Base-by-base conservation (phyloP, 1,140 invertebrate genomes). In the Caenorhabditis remanei region DNA sequence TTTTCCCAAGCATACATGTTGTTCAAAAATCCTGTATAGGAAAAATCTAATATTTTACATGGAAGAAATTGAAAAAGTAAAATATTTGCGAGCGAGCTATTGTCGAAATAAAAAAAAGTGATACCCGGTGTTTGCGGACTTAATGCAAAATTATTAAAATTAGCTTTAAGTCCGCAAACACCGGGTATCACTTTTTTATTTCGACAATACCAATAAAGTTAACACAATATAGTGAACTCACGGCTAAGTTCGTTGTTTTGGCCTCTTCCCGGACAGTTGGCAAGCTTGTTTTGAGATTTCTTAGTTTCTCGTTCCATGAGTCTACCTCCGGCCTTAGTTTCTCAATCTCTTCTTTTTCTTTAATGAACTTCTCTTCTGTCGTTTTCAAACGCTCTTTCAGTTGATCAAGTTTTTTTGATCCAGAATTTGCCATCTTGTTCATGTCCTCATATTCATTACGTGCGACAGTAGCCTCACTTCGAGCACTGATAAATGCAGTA, bases 401-500 rank as follows among this genome's bases (percentile, higher is more conserved):
- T 0, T 79, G 19, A 2, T 40, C 61, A 24, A 75, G 63, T 40
- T 71, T 48, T 32, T 58, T 82, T 16, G 48, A 75, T 43, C 53
- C 63, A 71, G 67, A 86, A 19, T 19, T 86, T 21, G 50, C 84
- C 32, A 43, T 21, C n/a, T 8, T 86, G n/a, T 46, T 75, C 43
- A 58, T 83, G 21, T 96, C 95, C 0, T 96, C 95, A 32, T 94
- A 93, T 89, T 95, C 95, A 88, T 94, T 95, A 0, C 96, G 92
- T 41, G 94, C 94, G 40, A 96, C 94, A 7, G 97, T 92, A 87
- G 95, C 93, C 0, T 93, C 87, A 87, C 93, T 93, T 50, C 91
- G 92, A 16, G 89, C 90, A 61, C 93, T 93, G 88, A 93, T 93
- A 55, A 93, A 92, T 50, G 90, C 91, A 91, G 93, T 93, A 41